Evolutionary conservation across 2,797 vertebrate species (phyloP).

Genomic region (Sarcophilus harrisii): DNA sequence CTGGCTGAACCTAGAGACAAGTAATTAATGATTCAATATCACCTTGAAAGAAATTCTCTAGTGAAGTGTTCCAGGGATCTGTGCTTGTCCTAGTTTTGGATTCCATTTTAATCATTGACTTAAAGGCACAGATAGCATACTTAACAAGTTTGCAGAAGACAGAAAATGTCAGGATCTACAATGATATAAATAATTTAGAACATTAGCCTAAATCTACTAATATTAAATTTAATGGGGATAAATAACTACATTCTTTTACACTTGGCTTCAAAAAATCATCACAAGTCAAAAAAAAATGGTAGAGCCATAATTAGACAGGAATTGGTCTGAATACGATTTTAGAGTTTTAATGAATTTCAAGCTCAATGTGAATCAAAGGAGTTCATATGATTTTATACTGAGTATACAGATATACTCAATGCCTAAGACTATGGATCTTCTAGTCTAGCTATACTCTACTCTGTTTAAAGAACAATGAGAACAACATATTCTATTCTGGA

Average conservation of each 20-base stretch:
- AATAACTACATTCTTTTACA: not conserved
- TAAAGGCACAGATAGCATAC: not conserved
- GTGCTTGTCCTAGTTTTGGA: not conserved
- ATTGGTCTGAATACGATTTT: not conserved
- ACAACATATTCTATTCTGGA: not conserved
- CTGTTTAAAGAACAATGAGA: not conserved
- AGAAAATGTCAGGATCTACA: not conserved
- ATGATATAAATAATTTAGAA: not conserved
- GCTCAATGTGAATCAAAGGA: not conserved
- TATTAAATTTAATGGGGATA: not conserved
- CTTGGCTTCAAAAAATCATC: not conserved
- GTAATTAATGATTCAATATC: not conserved
- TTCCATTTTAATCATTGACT: slow-evolving; percentile 1
- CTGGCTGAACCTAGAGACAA: not conserved
- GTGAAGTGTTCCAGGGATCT: not conserved
- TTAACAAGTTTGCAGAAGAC: not conserved
- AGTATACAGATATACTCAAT: not conserved
- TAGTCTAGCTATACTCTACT: not conserved
- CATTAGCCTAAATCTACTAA: not conserved
- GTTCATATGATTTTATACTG: not conserved
- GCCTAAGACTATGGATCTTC: not conserved
- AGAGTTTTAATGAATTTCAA: not conserved
- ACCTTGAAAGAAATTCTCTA: not conserved
- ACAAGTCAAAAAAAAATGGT: not conserved
- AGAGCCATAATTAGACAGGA: not conserved